Percentiles rank a stretch among this genome's conserved stretches.
phyloP scores from a whole-genome alignment of 2,113 vertebrate genomes.

The Scytalopus superciliaris region DNA sequence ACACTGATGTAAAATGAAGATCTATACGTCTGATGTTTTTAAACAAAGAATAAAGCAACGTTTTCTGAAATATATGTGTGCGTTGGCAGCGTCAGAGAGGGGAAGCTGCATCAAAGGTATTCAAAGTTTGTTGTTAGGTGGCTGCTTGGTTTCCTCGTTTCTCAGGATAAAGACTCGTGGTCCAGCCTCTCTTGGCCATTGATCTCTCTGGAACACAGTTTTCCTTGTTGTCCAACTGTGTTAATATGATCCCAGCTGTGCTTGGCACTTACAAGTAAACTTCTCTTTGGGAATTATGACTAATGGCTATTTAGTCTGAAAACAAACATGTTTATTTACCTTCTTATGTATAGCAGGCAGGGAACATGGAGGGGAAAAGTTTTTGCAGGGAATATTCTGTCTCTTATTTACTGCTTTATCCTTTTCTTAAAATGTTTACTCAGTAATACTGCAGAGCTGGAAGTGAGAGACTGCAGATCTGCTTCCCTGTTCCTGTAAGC shows the following conservation, averaged over 20 bases:
- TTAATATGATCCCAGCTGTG: constrained; percentile 20
- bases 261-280: constrained; percentile 4
- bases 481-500: neutral
- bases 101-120: neutral
- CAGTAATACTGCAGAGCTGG: neutral
- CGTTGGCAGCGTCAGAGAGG: neutral
- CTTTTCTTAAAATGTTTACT: neutral
- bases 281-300: constrained; percentile 37
- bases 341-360: neutral
- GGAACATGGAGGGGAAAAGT: neutral
- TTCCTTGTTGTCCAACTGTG: constrained; percentile 29
- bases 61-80: neutral
- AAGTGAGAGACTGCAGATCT: neutral
- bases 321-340: constrained; percentile 19
- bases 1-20: neutral
- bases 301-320: constrained; percentile 28
- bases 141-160: neutral
- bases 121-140: neutral
- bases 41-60: neutral
- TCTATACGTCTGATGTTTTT: neutral
- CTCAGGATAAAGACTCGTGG: neutral
- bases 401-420: neutral
- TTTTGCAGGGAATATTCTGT: neutral
- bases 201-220: constrained; percentile 21
- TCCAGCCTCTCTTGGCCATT: neutral